Percentiles rank a stretch among this genome's conserved stretches.
phyloP scores from a whole-genome alignment of 2,888 invertebrate species.

The Parthenolecanium corni region DNA sequence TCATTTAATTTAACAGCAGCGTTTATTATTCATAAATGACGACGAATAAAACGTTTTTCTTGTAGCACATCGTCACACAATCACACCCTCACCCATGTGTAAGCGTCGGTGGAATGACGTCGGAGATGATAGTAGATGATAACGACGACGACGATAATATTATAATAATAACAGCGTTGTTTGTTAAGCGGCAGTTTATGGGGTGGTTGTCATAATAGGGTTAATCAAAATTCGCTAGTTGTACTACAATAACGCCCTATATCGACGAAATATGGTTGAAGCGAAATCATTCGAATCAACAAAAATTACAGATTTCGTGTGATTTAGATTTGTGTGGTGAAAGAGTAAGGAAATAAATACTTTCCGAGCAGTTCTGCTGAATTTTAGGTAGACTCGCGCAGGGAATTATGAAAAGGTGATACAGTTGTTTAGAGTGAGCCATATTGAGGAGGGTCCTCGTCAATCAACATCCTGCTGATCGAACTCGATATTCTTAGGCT shows the following conservation, averaged over 20 bases:
- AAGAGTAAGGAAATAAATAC: too few relatives aligned
- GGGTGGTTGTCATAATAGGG: constrained; percentile 22
- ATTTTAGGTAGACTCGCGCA: too few relatives aligned
- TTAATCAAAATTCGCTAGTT: constrained; percentile 23
- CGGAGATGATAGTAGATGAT: constrained; percentile 17
- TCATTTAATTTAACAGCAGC: constrained; percentile 8
- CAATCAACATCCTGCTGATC: too few relatives aligned
- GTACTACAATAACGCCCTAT: constrained; percentile 22
- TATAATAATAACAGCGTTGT: constrained; percentile 18
- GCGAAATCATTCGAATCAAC: constrained; percentile 1
- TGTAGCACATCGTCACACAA: too few relatives aligned
- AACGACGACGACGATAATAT: constrained; percentile 17
- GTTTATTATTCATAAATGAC: constrained; percentile 13
- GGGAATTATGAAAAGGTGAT: too few relatives aligned
- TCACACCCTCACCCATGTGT: background rate
- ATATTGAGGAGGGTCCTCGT: too few relatives aligned
- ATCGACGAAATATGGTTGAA: constrained; percentile 13
- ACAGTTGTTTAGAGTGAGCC: too few relatives aligned
- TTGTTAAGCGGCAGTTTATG: constrained; percentile 24
- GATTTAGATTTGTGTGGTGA: too few relatives aligned
- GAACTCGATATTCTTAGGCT: too few relatives aligned
- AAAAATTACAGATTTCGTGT: constrained; percentile 11
- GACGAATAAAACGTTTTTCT: constrained; percentile 14
- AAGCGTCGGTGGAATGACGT: background rate
- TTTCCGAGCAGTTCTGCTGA: too few relatives aligned